A percentile compares a stretch with the other conserved stretches of the same genome.
These are phyloP conservation scores for Orius laevigatus DNA, from an alignment of 1,140 invertebrate species.

Conservation along the genomic window DNA sequence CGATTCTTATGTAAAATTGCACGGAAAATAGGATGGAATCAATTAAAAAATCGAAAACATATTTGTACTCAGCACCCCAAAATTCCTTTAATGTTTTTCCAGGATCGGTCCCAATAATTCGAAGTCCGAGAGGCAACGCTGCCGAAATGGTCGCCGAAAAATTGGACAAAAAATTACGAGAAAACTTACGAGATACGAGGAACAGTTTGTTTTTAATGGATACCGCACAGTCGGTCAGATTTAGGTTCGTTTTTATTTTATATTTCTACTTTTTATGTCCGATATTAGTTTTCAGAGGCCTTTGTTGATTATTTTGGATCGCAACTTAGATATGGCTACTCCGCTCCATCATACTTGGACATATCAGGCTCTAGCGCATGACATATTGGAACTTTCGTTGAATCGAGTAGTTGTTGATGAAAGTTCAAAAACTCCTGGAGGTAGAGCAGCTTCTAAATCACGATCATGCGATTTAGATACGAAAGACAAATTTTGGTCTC, in stretches of 20 bases:
- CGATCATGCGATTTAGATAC: slow-evolving; percentile 82
- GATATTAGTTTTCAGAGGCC: slow-evolving; percentile 79
- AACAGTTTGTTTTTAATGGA: slow-evolving; percentile 91
- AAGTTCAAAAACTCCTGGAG: slow-evolving; percentile 28
- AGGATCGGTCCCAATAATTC: slow-evolving; percentile 88
- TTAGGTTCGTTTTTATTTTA: slow-evolving; percentile 26
- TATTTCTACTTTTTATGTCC: not conserved
- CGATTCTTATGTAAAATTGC: too few species aligned
- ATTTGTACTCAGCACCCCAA: not conserved
- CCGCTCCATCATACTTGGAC: slow-evolving; percentile 99
- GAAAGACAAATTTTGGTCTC: slow-evolving; percentile 79
- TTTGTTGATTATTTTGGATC: slow-evolving; percentile 80
- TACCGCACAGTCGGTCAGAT: slow-evolving; percentile 51
- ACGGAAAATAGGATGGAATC: not conserved
- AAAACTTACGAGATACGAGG: slow-evolving; percentile 90
- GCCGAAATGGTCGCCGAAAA: slow-evolving; percentile 97
- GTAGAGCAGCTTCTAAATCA: slow-evolving; percentile 51
- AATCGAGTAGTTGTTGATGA: slow-evolving; percentile 80
- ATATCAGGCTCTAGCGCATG: slow-evolving; percentile 92
- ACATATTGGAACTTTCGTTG: slow-evolving; percentile 78
- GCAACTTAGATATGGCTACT: slow-evolving; percentile 93
- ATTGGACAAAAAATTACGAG: slow-evolving; percentile 89
- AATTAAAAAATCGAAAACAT: not conserved
- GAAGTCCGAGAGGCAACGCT: slow-evolving; percentile 88
- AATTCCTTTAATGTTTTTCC: slow-evolving; percentile 17